Base-by-base conservation (phyloP, 2,888 invertebrate species). In the Cephus spinipes region DNA sequence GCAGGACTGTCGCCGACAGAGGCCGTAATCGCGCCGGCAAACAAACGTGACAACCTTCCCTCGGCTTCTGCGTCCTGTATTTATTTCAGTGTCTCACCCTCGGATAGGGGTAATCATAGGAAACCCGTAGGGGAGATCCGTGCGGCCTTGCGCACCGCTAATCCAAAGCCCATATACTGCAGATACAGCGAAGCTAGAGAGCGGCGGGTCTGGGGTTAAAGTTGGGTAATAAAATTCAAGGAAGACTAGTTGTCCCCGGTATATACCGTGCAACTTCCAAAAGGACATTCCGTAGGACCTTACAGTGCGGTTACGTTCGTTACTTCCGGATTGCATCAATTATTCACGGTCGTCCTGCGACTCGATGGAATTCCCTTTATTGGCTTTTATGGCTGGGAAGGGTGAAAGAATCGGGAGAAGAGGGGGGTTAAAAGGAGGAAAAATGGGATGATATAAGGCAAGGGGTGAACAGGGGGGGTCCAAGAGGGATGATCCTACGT, bases 61-160 rank as follows among this genome's bases (percentile, higher is more conserved):
- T 75, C 80, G 80, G 77, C 79, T 81, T 78, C 79, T 69, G 79
- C 81, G 77, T 79, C 84, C 79, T 80, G 83, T 83, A 83, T 82
- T 86, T 85, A 85, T 86, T 85, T 82, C 83, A 78, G 76, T 78
- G 81, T 77, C 79, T 79, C 77, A 32, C 75, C 74, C 73, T 78
- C 40, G 69, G 83, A 86, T 87, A 84, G 84, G 87, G 87, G 87
- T 88, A 88, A 88, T 87, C 85, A 87, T 86, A 79, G 84, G 77
- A 82, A 83, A 84, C 81, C 80, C 79, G 79, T 80, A 82, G 83
- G 83, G 81, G 81, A 55, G 55, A 55, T 23, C 23, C 75, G 32
- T 35, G 73, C 78, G 75, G 73, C 73, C 79, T 69, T 77, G 73
- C 76, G 80, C 80, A 77, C 79, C 77, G 81, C 84, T 87, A 86